Conservation (phyloP, 2,888 invertebrate genomes). For the Helobdella robusta region DNA sequence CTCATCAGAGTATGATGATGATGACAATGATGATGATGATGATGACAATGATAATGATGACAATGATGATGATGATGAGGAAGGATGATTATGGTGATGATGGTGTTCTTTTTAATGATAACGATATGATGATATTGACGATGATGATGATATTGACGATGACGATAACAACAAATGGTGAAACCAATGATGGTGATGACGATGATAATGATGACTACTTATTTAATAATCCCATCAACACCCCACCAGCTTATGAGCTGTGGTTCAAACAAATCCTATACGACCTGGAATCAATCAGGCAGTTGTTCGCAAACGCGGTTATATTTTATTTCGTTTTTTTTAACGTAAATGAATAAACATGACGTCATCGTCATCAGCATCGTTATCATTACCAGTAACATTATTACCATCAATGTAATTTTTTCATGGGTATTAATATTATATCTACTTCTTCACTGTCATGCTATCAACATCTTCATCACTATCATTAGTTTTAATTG, state of each 20-base stretch:
- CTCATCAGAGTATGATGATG: slow-evolving; percentile 74
- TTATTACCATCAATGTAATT: background rate
- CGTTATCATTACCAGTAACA: background rate
- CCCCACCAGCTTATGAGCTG: slow-evolving; percentile 70
- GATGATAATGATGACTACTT: too few species aligned
- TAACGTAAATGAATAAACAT: background rate
- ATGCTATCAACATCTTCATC: background rate
- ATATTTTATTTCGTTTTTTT: background rate
- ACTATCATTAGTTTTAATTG: slow-evolving; percentile 32
- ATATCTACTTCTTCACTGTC: background rate
- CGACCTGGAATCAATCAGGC: slow-evolving; percentile 84
- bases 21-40: background rate
- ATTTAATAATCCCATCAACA: too few species aligned
- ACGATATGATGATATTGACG: too few species aligned
- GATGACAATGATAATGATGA: background rate
- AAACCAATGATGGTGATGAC: too few species aligned
- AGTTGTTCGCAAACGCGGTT: slow-evolving; percentile 58
- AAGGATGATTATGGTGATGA: too few species aligned
- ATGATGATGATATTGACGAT: background rate
- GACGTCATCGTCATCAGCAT: background rate
- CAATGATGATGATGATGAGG: too few species aligned
- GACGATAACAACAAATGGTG: background rate
- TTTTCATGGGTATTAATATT: background rate
- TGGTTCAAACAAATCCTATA: slow-evolving; percentile 99
- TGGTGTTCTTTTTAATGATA: too few species aligned